Evolutionary conservation across 2,797 vertebrate genomes (phyloP).

Genomic region (Antrozous pallidus): DNA sequence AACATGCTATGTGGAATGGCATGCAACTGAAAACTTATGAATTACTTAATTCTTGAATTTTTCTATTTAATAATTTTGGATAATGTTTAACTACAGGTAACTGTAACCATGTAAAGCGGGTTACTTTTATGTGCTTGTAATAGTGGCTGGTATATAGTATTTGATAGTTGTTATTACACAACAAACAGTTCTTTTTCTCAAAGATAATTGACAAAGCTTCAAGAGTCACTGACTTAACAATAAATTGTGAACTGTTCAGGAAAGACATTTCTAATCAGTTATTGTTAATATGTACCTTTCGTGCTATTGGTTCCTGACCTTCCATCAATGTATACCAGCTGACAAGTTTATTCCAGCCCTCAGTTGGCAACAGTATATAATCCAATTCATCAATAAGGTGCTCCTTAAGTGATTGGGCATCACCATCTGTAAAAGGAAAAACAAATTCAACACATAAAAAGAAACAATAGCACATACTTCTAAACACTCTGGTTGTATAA

Average conservation of each 20-base stretch:
- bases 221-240: background rate
- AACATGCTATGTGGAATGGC: background rate
- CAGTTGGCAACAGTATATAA: constrained; percentile 97
- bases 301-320: constrained; percentile 94
- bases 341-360: constrained; percentile 98
- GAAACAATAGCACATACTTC: background rate
- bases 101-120: background rate
- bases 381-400: constrained; percentile 99
- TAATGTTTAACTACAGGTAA: background rate
- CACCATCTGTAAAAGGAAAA: constrained; percentile 87
- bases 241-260: constrained; percentile 11
- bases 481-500: background rate
- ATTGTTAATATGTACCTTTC: constrained; percentile 88
- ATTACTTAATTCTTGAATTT: background rate
- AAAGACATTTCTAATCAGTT: background rate
- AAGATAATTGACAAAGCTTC: background rate
- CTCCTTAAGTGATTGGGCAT: constrained; percentile 95
- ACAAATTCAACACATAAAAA: constrained; percentile 50
- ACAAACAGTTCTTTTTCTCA: background rate
- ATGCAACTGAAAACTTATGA: background rate
- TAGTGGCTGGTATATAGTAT: background rate
- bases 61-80: background rate
- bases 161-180: background rate
- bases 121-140: background rate
- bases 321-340: constrained; percentile 97